These are phyloP conservation scores for Leptoclinus maculatus DNA, from an alignment of 2,797 vertebrate genomes.

Conservation along the genomic window DNA sequence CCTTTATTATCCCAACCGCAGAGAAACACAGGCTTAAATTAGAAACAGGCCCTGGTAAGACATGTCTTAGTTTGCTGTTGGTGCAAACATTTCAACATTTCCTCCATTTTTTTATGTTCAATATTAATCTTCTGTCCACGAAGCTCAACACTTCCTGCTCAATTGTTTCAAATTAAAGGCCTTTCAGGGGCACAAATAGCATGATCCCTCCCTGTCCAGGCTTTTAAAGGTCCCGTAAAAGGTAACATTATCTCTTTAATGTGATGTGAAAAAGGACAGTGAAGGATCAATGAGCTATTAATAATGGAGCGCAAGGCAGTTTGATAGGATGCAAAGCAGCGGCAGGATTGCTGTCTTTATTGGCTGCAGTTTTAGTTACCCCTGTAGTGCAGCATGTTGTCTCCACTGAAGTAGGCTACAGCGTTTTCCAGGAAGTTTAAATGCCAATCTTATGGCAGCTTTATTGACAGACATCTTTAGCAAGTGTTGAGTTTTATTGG, in stretches of 20 bases:
- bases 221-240: constrained; percentile 14
- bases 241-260: constrained; percentile 10
- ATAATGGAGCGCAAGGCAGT: constrained; percentile 1
- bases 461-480: not conserved
- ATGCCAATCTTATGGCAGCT: not conserved
- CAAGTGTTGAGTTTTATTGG: not conserved
- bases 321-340: not conserved
- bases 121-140: not conserved
- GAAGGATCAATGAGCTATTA: not conserved
- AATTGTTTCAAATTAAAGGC: constrained; percentile 11
- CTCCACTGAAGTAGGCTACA: not conserved
- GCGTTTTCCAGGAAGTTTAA: not conserved
- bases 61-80: not conserved
- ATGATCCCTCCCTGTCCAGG: not conserved
- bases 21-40: not conserved
- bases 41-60: not conserved
- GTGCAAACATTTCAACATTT: not conserved
- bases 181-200: not conserved
- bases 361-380: not conserved
- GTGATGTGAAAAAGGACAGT: constrained; percentile 17
- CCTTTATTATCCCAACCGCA: constrained; percentile 7
- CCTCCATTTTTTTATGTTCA: not conserved
- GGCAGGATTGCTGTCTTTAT: not conserved
- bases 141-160: not conserved
- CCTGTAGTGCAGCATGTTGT: not conserved